These are phyloP conservation scores for Lophura nycthemera DNA, from an alignment of 2,113 vertebrate genomes.

Conservation along the genomic window DNA sequence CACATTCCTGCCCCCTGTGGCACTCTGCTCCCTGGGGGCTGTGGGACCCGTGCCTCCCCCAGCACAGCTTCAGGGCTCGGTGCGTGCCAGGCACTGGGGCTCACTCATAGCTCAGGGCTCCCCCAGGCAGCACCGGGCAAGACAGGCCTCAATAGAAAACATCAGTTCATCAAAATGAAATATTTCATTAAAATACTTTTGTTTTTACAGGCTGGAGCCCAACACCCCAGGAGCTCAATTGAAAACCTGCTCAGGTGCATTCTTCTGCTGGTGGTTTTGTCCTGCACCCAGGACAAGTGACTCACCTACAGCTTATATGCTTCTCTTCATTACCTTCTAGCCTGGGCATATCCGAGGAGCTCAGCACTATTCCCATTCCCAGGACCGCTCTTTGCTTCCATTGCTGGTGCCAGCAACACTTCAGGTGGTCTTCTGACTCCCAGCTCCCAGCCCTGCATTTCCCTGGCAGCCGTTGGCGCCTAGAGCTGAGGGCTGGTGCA, in stretches of 20 bases:
- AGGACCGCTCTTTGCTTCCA: neutral
- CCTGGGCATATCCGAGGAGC: neutral
- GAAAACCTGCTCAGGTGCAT: neutral
- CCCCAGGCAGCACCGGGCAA: neutral
- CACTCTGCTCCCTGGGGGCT: neutral
- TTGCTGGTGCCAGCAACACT: neutral
- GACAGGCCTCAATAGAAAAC: neutral
- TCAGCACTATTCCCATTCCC: neutral
- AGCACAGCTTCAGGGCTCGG: rapidly evolving
- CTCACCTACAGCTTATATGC: neutral
- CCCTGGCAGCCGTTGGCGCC: rapidly evolving
- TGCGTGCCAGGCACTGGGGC: neutral
- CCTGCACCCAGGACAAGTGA: neutral
- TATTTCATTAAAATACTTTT: neutral
- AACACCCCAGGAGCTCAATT: rapidly evolving
- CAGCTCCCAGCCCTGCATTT: rapidly evolving
- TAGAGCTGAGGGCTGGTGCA: neutral
- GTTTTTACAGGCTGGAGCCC: neutral
- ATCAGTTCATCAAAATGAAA: neutral
- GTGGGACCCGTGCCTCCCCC: neutral
- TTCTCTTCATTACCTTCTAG: neutral
- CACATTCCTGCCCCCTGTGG: neutral
- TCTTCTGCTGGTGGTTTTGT: neutral
- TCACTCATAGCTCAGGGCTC: rapidly evolving
- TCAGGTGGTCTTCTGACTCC: neutral